Percentiles rank a stretch among this genome's conserved stretches.
Evolutionary conservation across 2,888 invertebrate species (phyloP).

Genomic region (Lasiommata megera): DNA sequence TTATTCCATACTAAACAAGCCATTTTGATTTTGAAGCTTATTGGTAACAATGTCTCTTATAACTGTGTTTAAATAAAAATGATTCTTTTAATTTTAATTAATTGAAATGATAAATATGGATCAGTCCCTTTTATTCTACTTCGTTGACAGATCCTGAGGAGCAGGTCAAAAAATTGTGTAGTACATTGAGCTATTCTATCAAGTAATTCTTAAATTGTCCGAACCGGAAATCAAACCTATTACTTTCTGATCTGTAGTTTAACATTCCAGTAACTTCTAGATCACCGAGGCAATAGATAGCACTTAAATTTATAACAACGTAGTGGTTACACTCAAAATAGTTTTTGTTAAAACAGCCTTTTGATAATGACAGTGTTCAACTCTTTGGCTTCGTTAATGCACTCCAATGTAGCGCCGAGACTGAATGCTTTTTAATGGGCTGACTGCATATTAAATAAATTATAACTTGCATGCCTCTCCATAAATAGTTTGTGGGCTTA

Average conservation of each 20-base stretch:
- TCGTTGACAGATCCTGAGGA: too few relatives aligned
- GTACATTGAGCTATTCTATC: too few relatives aligned
- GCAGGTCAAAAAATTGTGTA: too few relatives aligned
- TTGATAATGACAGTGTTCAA: constrained; percentile 28
- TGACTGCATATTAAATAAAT: constrained; percentile 55
- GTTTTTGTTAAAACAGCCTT: constrained; percentile 16
- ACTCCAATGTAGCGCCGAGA: constrained; percentile 48
- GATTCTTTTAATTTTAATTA: not conserved
- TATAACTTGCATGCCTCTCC: constrained; percentile 44
- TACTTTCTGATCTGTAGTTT: too few relatives aligned
- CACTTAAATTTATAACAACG: not conserved
- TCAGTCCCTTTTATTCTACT: too few relatives aligned
- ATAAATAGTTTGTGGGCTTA: constrained; percentile 41
- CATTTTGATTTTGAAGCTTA: constrained; percentile 5
- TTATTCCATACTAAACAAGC: constrained; percentile 2
- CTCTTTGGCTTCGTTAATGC: constrained; percentile 43
- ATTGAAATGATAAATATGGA: too few relatives aligned
- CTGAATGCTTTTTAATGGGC: constrained; percentile 72
- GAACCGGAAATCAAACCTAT: too few relatives aligned
- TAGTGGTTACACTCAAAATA: not conserved
- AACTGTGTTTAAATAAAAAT: not conserved
- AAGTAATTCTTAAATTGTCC: too few relatives aligned
- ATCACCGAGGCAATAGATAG: not conserved
- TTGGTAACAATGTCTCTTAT: constrained; percentile 7
- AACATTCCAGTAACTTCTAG: too few relatives aligned